These are phyloP conservation scores for Cercopithecus hamlyni DNA, from an alignment of 2,797 vertebrate species.

Conservation along the genomic window DNA sequence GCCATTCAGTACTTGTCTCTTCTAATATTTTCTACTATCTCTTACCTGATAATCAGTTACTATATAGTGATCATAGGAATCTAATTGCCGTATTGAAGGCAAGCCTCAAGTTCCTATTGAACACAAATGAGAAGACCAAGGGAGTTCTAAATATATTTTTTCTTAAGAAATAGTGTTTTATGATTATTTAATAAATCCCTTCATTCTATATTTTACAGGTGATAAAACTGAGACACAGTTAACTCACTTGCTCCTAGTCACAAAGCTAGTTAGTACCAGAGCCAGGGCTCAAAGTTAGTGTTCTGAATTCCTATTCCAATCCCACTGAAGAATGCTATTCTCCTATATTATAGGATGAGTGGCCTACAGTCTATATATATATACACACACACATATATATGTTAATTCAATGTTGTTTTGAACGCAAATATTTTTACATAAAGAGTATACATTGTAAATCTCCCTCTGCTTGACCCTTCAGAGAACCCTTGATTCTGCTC, in stretches of 20 bases:
- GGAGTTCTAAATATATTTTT: neutral
- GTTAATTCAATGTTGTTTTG: slow-evolving; percentile 3
- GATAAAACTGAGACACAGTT: neutral
- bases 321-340: neutral
- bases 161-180: slow-evolving; percentile 26
- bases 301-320: neutral
- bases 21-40: neutral
- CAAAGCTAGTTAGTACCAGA: neutral
- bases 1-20: neutral
- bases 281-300: neutral
- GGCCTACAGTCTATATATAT: neutral
- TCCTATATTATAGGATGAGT: neutral
- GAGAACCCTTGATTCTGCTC: neutral
- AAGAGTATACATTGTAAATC: neutral
- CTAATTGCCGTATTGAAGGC: neutral
- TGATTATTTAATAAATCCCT: neutral
- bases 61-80: neutral
- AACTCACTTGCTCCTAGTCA: neutral
- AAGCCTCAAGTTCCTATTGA: neutral
- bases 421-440: neutral
- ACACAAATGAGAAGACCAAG: slow-evolving; percentile 12
- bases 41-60: neutral
- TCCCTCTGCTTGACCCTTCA: neutral
- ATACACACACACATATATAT: neutral
- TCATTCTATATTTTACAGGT: neutral